A percentile compares a stretch with the other conserved stretches of the same genome.
Evolutionary conservation across 2,113 vertebrate genomes (phyloP).

Genomic region (Pachycephala philippinensis): DNA sequence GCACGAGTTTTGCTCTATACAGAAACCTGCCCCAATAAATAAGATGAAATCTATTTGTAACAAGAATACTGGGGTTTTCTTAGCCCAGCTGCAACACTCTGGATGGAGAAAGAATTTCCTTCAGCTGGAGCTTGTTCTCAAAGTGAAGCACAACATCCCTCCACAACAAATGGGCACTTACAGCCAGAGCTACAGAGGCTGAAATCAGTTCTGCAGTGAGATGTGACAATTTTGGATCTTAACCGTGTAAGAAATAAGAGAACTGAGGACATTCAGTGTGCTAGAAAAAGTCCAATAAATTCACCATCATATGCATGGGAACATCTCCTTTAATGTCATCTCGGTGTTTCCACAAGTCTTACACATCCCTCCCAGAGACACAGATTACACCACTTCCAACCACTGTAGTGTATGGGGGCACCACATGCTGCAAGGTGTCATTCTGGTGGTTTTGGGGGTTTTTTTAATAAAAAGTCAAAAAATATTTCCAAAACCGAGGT

Average conservation of each 20-base stretch:
- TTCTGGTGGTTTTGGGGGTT: background rate
- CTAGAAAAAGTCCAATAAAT: background rate
- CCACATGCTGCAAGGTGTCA: background rate
- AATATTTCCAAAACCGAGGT: background rate
- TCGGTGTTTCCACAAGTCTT: background rate
- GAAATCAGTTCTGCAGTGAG: background rate
- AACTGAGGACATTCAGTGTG: background rate
- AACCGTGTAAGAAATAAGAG: background rate
- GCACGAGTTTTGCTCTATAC: background rate
- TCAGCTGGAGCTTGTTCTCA: background rate
- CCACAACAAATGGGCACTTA: background rate
- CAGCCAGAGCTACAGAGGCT: background rate
- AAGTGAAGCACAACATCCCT: background rate
- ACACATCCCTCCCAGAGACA: background rate
- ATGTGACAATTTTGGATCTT: background rate
- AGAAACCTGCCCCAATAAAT: background rate
- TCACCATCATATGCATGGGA: background rate
- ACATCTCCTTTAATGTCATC: background rate
- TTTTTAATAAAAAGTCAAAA: background rate
- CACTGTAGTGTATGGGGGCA: background rate
- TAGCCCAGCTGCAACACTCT: fast-evolving
- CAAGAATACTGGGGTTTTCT: background rate
- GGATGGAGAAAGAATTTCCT: background rate
- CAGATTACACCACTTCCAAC: fast-evolving
- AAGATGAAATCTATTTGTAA: background rate